phyloP scores from a whole-genome alignment of 2,113 vertebrate genomes.

The Euleptes europaea region DNA sequence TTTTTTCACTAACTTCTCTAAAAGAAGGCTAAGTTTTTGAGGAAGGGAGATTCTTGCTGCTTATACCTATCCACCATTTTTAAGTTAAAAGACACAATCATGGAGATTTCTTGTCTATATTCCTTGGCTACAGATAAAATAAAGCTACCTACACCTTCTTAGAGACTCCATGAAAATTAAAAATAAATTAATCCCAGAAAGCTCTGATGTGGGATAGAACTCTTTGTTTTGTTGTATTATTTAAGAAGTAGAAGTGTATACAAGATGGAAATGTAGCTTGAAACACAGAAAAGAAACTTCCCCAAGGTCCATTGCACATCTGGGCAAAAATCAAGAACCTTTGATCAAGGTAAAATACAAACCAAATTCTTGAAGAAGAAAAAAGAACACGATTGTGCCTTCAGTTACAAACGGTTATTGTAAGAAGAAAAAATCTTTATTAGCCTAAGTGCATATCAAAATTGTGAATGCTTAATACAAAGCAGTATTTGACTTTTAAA shows the following conservation, averaged over 20 bases:
- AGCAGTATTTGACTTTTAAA: slow-evolving; percentile 93
- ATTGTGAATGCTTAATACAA: slow-evolving; percentile 84
- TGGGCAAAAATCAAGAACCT: slow-evolving; percentile 67
- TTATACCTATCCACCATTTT: slow-evolving; percentile 6
- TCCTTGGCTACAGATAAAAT: slow-evolving; percentile 61
- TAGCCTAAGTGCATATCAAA: slow-evolving; percentile 83
- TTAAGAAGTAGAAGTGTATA: slow-evolving; percentile 59
- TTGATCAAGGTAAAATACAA: slow-evolving; percentile 55
- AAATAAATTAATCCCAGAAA: slow-evolving; percentile 66
- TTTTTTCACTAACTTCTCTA: too few species aligned
- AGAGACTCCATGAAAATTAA: slow-evolving; percentile 67
- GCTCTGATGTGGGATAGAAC: slow-evolving; percentile 46
- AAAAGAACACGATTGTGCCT: slow-evolving; percentile 58
- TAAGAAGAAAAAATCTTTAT: slow-evolving; percentile 78
- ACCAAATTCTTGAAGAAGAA: slow-evolving; percentile 69
- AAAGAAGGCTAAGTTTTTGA: neutral
- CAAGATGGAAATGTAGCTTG: slow-evolving; percentile 49
- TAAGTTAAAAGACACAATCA: slow-evolving; percentile 42
- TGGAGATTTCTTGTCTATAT: slow-evolving; percentile 34
- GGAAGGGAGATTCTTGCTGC: neutral
- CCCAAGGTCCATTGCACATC: slow-evolving; percentile 41
- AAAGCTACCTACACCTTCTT: slow-evolving; percentile 43
- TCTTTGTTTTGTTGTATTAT: slow-evolving; percentile 55
- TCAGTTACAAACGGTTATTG: slow-evolving; percentile 81
- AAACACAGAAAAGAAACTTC: slow-evolving; percentile 57